Conservation (phyloP, 2,797 vertebrate species). For the Chiroxiphia lanceolata region DNA sequence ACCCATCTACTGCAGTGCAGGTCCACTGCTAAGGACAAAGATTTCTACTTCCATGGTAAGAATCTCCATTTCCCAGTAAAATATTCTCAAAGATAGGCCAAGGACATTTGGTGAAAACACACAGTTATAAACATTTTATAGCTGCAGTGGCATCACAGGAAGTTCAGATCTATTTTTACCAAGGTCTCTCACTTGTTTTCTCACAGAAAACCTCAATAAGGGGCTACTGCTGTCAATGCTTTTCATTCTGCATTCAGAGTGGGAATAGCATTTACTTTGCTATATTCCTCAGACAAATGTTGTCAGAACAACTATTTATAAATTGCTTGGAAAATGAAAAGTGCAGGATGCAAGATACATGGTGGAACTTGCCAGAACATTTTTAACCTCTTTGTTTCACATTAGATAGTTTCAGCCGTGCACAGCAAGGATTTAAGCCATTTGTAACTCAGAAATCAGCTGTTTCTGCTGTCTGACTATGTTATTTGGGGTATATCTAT, state of each 20-base stretch:
- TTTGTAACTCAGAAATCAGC: not conserved
- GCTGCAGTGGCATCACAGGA: conserved; percentile 9
- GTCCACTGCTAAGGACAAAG: not conserved
- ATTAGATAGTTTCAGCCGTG: not conserved
- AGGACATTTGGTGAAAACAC: conserved; percentile 31
- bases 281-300: not conserved
- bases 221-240: not conserved
- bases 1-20: not conserved
- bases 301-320: conserved; percentile 38
- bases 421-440: not conserved
- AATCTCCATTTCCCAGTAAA: not conserved
- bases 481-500: not conserved
- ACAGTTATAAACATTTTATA: conserved; percentile 6
- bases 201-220: conserved; percentile 10
- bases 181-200: conserved; percentile 45
- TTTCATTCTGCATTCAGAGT: conserved; percentile 30
- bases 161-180: conserved; percentile 42
- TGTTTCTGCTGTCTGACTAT: not conserved
- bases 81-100: conserved; percentile 11
- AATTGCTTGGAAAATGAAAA: conserved; percentile 22
- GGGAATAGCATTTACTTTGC: conserved; percentile 29
- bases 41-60: not conserved
- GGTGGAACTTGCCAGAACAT: not conserved
- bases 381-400: not conserved
- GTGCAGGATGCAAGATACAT: not conserved